Percentiles rank a stretch among this genome's conserved stretches.
Conservation (phyloP, 2,113 vertebrate genomes). For the Thamnophis sirtalis region DNA sequence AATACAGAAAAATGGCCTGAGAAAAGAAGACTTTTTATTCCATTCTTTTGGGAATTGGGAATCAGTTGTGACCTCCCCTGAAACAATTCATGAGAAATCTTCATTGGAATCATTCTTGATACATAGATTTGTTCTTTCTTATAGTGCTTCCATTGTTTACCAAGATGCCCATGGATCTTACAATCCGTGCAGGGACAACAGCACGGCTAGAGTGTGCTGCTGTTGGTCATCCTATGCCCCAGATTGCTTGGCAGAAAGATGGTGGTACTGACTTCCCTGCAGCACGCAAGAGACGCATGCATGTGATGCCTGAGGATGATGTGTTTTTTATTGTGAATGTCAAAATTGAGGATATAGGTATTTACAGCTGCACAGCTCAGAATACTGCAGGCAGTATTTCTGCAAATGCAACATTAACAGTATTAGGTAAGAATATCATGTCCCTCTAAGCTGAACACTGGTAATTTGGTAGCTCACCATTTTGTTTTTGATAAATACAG, state of each 20-base stretch:
- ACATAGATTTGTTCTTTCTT: neutral
- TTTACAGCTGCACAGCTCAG: slow-evolving; percentile 96
- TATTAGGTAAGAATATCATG: slow-evolving; percentile 78
- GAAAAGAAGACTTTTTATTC: neutral
- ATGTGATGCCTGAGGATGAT: slow-evolving; percentile 96
- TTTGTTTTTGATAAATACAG: neutral
- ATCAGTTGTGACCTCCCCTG: neutral
- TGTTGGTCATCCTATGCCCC: slow-evolving; percentile 84
- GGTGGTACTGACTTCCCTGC: slow-evolving; percentile 95
- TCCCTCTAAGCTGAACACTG: neutral
- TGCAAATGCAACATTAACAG: slow-evolving; percentile 89
- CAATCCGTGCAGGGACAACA: slow-evolving; percentile 84
- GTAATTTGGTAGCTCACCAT: neutral
- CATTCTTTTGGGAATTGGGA: neutral
- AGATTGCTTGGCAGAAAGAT: slow-evolving; percentile 98
- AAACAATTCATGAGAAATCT: neutral
- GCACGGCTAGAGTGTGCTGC: slow-evolving; percentile 92
- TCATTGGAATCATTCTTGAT: neutral
- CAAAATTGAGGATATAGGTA: slow-evolving; percentile 87
- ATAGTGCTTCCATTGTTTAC: slow-evolving; percentile 94
- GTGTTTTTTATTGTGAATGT: slow-evolving; percentile 96
- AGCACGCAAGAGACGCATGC: slow-evolving; percentile 91
- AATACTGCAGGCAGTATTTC: slow-evolving; percentile 91
- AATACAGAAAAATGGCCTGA: neutral
- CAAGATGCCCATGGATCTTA: slow-evolving; percentile 93